Evolutionary conservation across 2,888 invertebrate genomes (phyloP).

Genomic region (Hirtodrosophila alboralis): DNA sequence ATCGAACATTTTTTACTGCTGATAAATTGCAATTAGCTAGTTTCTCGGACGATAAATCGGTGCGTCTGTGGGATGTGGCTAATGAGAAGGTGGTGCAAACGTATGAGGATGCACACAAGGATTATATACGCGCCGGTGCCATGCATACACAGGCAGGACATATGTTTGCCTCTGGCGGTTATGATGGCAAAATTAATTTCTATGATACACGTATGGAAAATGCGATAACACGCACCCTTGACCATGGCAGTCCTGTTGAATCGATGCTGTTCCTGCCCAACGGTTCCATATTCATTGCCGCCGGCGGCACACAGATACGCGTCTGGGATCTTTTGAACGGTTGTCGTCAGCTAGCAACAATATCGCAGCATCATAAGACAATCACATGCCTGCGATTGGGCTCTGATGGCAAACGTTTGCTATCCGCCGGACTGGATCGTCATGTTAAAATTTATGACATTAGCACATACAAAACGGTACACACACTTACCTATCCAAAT

Average conservation of each 20-base stretch:
- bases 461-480: slow-evolving; percentile 92
- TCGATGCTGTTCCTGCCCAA: slow-evolving; percentile 93
- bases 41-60: slow-evolving; percentile 95
- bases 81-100: slow-evolving; percentile 89
- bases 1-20: slow-evolving; percentile 92
- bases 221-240: slow-evolving; percentile 87
- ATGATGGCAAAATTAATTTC: slow-evolving; percentile 94
- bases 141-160: slow-evolving; percentile 90
- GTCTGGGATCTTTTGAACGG: slow-evolving; percentile 97
- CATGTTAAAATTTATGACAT: slow-evolving; percentile 97
- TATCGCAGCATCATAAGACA: slow-evolving; percentile 97
- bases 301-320: slow-evolving; percentile 95
- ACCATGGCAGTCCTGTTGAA: slow-evolving; percentile 96
- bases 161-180: slow-evolving; percentile 93
- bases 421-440: slow-evolving; percentile 96
- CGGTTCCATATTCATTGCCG: slow-evolving; percentile 95
- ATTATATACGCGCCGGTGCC: slow-evolving; percentile 94
- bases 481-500: slow-evolving; percentile 95
- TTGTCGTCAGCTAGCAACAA: slow-evolving; percentile 89
- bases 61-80: slow-evolving; percentile 95
- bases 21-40: slow-evolving; percentile 92
- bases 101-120: slow-evolving; percentile 88
- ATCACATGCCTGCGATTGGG: slow-evolving; percentile 94
- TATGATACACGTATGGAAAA: slow-evolving; percentile 92
- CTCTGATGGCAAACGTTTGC: slow-evolving; percentile 91